phyloP scores from a whole-genome alignment of 2,888 invertebrate genomes.

The Barypeithes pellucidus region DNA sequence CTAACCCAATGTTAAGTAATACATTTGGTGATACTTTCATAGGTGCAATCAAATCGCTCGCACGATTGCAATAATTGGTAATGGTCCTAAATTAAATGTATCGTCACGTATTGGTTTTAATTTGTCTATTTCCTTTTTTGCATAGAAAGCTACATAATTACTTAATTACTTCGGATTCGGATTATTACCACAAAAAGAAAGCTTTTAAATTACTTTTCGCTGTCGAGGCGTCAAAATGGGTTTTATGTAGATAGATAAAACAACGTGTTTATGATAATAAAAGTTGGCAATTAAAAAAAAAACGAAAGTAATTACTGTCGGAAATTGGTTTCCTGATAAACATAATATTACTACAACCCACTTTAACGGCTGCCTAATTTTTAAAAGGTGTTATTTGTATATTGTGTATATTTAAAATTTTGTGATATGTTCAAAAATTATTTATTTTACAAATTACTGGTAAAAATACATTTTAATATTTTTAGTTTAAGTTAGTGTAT shows the following conservation, averaged over 20 bases:
- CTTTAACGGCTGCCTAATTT: background rate
- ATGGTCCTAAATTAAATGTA: background rate
- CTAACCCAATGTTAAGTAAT: background rate
- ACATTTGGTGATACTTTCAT: background rate
- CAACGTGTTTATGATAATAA: too few species aligned
- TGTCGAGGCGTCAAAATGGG: constrained; percentile 4
- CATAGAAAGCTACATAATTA: constrained; percentile 12
- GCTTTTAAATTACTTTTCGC: background rate
- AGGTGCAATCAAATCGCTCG: background rate
- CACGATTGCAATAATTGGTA: background rate
- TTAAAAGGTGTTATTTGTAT: background rate
- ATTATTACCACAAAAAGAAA: constrained; percentile 9
- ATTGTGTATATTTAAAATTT: constrained; percentile 24
- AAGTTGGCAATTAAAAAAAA: too few species aligned
- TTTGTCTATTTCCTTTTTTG: constrained; percentile 10
- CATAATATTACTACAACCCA: background rate
- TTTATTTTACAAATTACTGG: constrained; percentile 7
- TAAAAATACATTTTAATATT: constrained; percentile 1
- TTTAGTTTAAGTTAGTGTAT: background rate
- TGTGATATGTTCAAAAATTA: constrained; percentile 22
- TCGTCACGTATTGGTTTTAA: background rate
- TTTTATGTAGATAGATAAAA: background rate
- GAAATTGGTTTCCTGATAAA: background rate
- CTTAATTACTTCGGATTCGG: background rate
- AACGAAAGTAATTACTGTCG: background rate